phyloP scores from a whole-genome alignment of 2,113 vertebrate species.

The Halcyon senegalensis region DNA sequence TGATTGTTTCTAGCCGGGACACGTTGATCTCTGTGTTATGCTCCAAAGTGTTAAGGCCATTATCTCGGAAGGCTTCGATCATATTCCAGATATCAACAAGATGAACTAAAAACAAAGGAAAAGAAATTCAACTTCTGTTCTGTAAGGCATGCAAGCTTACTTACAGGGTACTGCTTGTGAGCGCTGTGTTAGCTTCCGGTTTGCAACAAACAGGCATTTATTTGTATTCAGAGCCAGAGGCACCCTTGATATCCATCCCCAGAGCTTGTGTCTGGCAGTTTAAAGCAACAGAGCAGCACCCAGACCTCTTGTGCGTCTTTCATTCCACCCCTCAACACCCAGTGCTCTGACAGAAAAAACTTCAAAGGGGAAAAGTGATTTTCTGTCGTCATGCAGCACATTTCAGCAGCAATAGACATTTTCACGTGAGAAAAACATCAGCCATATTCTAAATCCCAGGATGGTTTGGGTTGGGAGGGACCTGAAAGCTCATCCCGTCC shows the following conservation, averaged over 20 bases:
- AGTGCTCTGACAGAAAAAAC: neutral
- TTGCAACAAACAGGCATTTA: neutral
- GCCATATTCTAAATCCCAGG: neutral
- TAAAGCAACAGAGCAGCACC: neutral
- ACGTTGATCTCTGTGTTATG: slow-evolving; percentile 92
- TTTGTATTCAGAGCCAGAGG: neutral
- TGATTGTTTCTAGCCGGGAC: slow-evolving; percentile 95
- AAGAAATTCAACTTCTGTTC: neutral
- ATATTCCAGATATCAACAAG: slow-evolving; percentile 99
- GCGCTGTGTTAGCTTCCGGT: fast-evolving
- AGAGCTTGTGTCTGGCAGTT: fast-evolving
- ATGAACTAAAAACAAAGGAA: slow-evolving; percentile 81
- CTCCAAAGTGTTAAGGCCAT: slow-evolving; percentile 94
- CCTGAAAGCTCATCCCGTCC: too few relatives aligned
- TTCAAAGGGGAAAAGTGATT: neutral
- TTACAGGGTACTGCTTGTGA: neutral
- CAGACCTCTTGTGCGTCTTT: fast-evolving
- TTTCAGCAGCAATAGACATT: neutral
- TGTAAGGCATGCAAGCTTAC: neutral
- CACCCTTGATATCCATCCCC: fast-evolving
- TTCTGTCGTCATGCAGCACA: neutral
- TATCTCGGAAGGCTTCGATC: slow-evolving; percentile 98
- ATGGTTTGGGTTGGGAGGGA: too few relatives aligned
- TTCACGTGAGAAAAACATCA: neutral
- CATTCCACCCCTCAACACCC: neutral